phyloP scores from a whole-genome alignment of 1,140 invertebrate genomes.

The Trachymyrmex septentrionalis region DNA sequence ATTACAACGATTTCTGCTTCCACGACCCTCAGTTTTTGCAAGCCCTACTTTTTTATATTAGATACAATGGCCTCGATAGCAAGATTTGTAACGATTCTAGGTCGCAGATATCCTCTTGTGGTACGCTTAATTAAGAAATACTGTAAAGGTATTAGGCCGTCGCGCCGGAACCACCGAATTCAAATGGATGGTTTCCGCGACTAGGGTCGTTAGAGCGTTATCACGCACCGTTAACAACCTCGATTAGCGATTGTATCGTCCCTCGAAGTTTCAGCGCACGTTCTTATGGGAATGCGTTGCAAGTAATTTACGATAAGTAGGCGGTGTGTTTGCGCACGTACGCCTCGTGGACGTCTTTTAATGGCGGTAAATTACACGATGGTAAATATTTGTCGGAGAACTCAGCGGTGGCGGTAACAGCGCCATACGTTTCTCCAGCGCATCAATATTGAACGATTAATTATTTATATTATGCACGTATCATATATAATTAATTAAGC shows the following conservation, averaged over 20 bases:
- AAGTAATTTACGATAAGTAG: constrained; percentile 59
- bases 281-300: constrained; percentile 47
- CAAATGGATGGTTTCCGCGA: constrained; percentile 75
- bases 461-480: constrained; percentile 59
- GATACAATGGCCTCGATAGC: constrained; percentile 6
- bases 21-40: not conserved
- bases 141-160: constrained; percentile 61
- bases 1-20: not conserved
- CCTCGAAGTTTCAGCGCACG: constrained; percentile 37
- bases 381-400: constrained; percentile 56
- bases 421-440: constrained; percentile 23
- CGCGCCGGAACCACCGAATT: constrained; percentile 72
- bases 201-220: constrained; percentile 70
- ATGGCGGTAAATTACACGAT: constrained; percentile 58
- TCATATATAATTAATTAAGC: constrained; percentile 62
- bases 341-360: constrained; percentile 44
- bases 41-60: constrained; percentile 39
- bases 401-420: not conserved
- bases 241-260: constrained; percentile 69
- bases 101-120: constrained; percentile 8
- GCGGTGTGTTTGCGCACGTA: constrained; percentile 34
- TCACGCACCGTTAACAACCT: constrained; percentile 70
- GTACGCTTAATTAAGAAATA: constrained; percentile 73
- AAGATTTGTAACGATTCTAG: constrained; percentile 44
- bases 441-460: constrained; percentile 72